phyloP scores from a whole-genome alignment of 2,113 vertebrate species.

The Anhinga anhinga region DNA sequence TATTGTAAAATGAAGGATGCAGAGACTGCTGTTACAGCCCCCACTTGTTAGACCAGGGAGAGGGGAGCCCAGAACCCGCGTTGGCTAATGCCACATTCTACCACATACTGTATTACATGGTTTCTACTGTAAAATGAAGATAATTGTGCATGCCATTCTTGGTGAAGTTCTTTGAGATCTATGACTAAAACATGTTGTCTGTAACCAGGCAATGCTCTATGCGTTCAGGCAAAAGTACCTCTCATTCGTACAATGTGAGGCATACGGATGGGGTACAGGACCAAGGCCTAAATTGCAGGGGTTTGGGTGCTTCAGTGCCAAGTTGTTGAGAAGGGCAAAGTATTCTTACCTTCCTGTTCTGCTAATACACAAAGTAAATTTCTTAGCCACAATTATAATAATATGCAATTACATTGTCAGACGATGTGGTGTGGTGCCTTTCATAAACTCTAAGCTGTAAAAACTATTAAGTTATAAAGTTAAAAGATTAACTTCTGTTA shows the following conservation, averaged over 20 bases:
- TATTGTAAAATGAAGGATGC: not conserved
- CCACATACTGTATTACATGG: rapidly evolving
- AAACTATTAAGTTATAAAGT: not conserved
- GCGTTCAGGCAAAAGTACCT: not conserved
- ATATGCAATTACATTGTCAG: not conserved
- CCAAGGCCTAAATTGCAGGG: not conserved
- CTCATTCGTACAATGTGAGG: rapidly evolving
- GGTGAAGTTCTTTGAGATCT: not conserved
- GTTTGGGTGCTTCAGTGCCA: not conserved
- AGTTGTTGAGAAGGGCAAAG: not conserved
- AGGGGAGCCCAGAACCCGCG: not conserved
- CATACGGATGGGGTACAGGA: not conserved
- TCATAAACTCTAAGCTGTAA: not conserved
- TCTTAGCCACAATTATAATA: not conserved
- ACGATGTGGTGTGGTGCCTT: not conserved
- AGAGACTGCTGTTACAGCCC: not conserved
- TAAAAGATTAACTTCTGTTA: not conserved
- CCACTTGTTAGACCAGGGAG: not conserved
- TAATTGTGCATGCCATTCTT: not conserved
- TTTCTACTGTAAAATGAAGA: not conserved
- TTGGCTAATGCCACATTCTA: not conserved
- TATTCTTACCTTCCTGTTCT: not conserved
- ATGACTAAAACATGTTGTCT: not conserved
- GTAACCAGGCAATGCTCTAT: not conserved
- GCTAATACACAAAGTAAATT: not conserved